Conservation (phyloP, 2,888 invertebrate genomes). For the Drosophila helvetica region DNA sequence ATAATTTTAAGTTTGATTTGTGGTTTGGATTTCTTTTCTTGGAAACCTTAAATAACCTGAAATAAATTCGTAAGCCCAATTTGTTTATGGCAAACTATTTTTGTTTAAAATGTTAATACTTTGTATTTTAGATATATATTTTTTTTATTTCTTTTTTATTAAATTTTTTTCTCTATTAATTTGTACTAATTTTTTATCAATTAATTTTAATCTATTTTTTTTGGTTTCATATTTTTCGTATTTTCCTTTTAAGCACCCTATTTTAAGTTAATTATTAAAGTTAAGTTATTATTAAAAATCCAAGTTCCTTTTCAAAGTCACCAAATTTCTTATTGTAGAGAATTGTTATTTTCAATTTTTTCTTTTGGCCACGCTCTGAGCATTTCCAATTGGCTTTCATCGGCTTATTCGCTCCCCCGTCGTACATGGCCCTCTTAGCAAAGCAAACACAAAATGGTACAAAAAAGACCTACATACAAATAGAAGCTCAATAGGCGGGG, state of each 20-base stretch:
- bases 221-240: conserved; percentile 2
- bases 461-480: conserved; percentile 2
- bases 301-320: too few relatives aligned
- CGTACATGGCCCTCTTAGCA: conserved; percentile 43
- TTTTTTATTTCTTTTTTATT: not conserved
- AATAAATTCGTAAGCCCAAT: too few relatives aligned
- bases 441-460: conserved; percentile 15
- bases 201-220: too few relatives aligned
- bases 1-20: conserved; percentile 3
- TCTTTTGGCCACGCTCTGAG: conserved; percentile 58
- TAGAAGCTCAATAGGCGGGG: conserved; percentile 2
- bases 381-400: conserved; percentile 67
- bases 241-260: too few relatives aligned
- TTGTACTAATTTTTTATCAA: too few relatives aligned
- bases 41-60: conserved; percentile 6
- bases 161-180: too few relatives aligned
- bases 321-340: not conserved
- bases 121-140: conserved; percentile 1
- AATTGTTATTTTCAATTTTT: conserved; percentile 12
- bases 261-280: too few relatives aligned
- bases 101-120: not conserved
- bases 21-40: conserved; percentile 3
- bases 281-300: too few relatives aligned
- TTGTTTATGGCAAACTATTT: not conserved
- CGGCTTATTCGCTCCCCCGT: conserved; percentile 29